Conservation (phyloP, 2,113 vertebrate species). For the Micromys minutus region DNA sequence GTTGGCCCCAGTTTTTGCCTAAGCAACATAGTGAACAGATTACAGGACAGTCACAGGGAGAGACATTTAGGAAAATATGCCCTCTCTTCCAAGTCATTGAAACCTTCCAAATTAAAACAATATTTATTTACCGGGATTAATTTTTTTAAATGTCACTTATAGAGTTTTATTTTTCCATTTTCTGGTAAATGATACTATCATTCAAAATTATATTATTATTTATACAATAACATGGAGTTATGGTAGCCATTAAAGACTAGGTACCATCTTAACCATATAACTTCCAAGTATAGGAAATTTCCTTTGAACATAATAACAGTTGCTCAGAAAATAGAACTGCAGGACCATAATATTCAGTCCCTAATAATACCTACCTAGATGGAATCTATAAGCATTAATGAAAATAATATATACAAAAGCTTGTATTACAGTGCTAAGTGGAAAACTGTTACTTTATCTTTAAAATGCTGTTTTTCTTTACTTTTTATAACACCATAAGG, state of each 20-base stretch:
- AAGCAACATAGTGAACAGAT: constrained; percentile 64
- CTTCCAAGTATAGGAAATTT: constrained; percentile 50
- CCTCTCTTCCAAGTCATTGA: constrained; percentile 83
- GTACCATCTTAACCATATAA: not conserved
- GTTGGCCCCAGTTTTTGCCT: constrained; percentile 70
- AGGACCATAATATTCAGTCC: constrained; percentile 18
- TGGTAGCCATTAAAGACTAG: constrained; percentile 21
- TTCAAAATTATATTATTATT: constrained; percentile 61
- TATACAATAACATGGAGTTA: constrained; percentile 30
- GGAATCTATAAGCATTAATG: constrained; percentile 34
- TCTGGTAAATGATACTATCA: constrained; percentile 62
- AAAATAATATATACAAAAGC: constrained; percentile 4
- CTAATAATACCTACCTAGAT: constrained; percentile 1
- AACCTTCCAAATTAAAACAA: constrained; percentile 81
- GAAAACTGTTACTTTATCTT: constrained; percentile 30
- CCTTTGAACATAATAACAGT: constrained; percentile 34
- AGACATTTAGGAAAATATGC: constrained; percentile 77
- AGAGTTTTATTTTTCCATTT: constrained; percentile 77
- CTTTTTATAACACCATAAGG: not conserved
- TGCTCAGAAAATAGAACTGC: constrained; percentile 52
- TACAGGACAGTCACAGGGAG: constrained; percentile 73
- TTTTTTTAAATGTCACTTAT: constrained; percentile 73
- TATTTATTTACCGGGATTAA: constrained; percentile 76
- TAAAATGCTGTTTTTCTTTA: not conserved
- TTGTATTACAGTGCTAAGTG: constrained; percentile 21